Conservation (phyloP, 2,797 vertebrate genomes). For the Columba guinea region DNA sequence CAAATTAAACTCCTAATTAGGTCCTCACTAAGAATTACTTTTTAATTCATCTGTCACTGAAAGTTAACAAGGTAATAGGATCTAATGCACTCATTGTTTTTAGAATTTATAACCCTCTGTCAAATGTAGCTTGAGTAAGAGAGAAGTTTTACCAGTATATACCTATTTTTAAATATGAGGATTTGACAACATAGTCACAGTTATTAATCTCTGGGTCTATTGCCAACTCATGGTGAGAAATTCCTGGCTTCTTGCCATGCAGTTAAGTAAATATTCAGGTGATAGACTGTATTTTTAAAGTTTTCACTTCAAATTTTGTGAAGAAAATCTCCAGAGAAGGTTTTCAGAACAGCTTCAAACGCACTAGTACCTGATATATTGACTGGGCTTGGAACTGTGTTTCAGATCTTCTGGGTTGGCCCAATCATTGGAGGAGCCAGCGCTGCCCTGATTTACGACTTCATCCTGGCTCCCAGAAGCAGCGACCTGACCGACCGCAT, state of each 20-base stretch:
- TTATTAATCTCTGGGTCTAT: not conserved
- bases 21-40: not conserved
- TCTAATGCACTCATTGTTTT: not conserved
- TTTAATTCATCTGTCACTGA: not conserved
- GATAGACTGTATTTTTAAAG: not conserved
- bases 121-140: not conserved
- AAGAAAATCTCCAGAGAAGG: not conserved
- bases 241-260: fast-evolving
- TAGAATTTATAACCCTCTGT: not conserved
- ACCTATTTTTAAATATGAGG: not conserved
- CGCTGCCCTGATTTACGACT: constrained; percentile 92
- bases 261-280: not conserved
- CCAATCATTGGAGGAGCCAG: constrained; percentile 91
- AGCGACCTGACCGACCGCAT: constrained; percentile 88
- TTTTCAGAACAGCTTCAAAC: not conserved
- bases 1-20: not conserved
- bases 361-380: not conserved
- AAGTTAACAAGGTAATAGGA: not conserved
- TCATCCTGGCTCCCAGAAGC: constrained; percentile 88
- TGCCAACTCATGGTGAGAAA: not conserved
- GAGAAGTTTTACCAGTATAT: not conserved
- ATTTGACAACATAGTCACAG: not conserved
- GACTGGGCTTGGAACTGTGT: not conserved
- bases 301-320: not conserved
- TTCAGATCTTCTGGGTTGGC: constrained; percentile 97